Evolutionary conservation across 1,140 invertebrate species (phyloP), one percentile per base, ranked within the genome.

Genomic region (Drosophila bocqueti): DNA sequence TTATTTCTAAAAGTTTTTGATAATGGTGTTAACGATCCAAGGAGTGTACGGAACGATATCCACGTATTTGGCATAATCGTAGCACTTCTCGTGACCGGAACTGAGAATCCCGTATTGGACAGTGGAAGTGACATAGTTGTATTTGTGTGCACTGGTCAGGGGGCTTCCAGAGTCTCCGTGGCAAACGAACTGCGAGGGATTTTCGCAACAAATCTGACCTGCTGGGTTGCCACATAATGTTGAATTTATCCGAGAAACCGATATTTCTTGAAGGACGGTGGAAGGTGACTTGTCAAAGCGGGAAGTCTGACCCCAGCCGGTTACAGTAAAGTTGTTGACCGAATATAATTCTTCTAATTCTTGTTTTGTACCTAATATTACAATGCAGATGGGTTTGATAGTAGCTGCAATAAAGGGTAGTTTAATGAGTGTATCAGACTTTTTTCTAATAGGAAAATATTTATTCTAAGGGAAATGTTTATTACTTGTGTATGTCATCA

Each of bases 151-250:
- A 18, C 26, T 31, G 18, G 29, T 34, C 3, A 52, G 29, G 29
- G 50, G 50, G n/a, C 50, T 34, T 13, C 50, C 50, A 3, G 50
- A 52, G 29, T 52, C 50, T 13, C 50, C 50, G 29, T 13, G 6
- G 6, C 50, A 52, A 18, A 34, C n/a, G 34, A 15, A 34, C n/a
- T 52, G n/a, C 2, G 29, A 52, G 6, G 5, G 2, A 34, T 52
- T 52, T 34, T 52, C n/a, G 11, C 29, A 34, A 34, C 29, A 52
- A 52, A 52, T 18, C 31, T 34, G 29, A 8, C 29, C 29, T 4
- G 1, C 1, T 13, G n/a, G n/a, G 5, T 34, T 13, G 5, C n/a
- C 11, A n/a, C 50, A 52, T 0, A 18, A 6, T 26, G 50, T 4
- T 11, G 5, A 3, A 31, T 11, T 11, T 10, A 52, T 18, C n/a